These are phyloP conservation scores for Azorinus chamasolen DNA, from an alignment of 2,888 invertebrate genomes.

Conservation along the genomic window DNA sequence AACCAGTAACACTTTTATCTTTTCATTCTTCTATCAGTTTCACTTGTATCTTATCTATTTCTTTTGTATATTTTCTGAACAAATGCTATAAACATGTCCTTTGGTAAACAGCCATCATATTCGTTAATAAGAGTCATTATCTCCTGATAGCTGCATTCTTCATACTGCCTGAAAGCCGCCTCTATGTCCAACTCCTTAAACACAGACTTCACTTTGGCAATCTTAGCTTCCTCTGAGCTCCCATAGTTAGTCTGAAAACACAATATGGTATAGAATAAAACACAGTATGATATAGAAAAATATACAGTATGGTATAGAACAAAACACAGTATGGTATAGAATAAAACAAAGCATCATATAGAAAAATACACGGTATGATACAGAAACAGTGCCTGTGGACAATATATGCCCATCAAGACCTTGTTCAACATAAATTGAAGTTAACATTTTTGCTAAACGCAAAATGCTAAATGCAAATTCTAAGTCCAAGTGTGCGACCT, in stretches of 20 bases:
- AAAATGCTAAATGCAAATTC: too few relatives aligned
- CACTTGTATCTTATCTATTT: conserved; percentile 72
- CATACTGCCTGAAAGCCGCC: conserved; percentile 81
- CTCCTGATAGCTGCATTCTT: conserved; percentile 82
- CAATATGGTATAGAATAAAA: neutral
- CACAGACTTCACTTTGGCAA: conserved; percentile 81
- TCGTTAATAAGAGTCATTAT: conserved; percentile 79
- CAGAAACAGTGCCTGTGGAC: too few relatives aligned
- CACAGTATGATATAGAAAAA: too few relatives aligned
- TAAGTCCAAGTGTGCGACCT: too few relatives aligned
- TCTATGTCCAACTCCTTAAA: conserved; percentile 81
- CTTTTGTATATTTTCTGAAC: conserved; percentile 85
- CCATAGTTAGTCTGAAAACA: conserved; percentile 83
- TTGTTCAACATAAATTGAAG: too few relatives aligned
- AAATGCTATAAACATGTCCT: conserved; percentile 82
- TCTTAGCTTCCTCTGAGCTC: conserved; percentile 74
- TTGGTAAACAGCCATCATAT: conserved; percentile 75
- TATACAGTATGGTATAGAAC: too few relatives aligned
- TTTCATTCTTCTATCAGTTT: too few relatives aligned
- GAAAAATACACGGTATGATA: neutral
- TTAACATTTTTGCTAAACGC: too few relatives aligned
- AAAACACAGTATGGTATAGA: too few relatives aligned
- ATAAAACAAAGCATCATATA: too few relatives aligned
- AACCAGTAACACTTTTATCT: too few relatives aligned
- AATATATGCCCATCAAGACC: too few relatives aligned